A percentile compares a stretch with the other conserved stretches of the same genome.
Evolutionary conservation across 2,888 invertebrate genomes (phyloP).

Genomic region (Strigamia crassipes): DNA sequence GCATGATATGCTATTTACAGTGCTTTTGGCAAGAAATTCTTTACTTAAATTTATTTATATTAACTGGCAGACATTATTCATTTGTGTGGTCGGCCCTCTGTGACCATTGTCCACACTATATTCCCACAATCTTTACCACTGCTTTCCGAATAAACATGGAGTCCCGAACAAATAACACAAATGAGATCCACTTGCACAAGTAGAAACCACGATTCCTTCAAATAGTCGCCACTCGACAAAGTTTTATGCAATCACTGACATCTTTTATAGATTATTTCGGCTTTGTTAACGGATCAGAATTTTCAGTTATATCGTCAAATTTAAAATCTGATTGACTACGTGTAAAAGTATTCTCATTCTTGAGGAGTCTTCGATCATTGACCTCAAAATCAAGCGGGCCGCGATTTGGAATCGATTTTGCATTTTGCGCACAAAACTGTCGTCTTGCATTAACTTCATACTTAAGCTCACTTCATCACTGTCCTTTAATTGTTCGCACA

Average conservation of each 20-base stretch:
- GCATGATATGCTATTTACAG: too few species aligned
- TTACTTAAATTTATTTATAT: too few species aligned
- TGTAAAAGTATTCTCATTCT: slow-evolving; percentile 3
- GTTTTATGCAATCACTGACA: too few species aligned
- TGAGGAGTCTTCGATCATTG: not conserved
- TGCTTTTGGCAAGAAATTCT: too few species aligned
- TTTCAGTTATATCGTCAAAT: too few species aligned
- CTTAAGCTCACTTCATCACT: not conserved
- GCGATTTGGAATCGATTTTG: not conserved
- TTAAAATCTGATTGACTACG: too few species aligned
- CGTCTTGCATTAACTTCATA: not conserved
- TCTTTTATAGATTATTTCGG: too few species aligned
- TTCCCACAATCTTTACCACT: too few species aligned
- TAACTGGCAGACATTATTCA: too few species aligned
- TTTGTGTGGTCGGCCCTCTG: too few species aligned
- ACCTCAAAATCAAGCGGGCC: not conserved
- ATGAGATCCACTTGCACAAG: not conserved
- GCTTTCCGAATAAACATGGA: not conserved
- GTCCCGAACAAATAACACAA: not conserved
- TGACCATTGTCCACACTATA: too few species aligned
- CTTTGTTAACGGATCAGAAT: too few species aligned
- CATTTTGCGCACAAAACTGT: not conserved
- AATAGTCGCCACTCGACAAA: not conserved
- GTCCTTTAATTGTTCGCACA: not conserved
- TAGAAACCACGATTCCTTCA: not conserved